These are phyloP conservation scores for Eupithecia inturbata DNA, from an alignment of 2,888 invertebrate species.

Conservation along the genomic window DNA sequence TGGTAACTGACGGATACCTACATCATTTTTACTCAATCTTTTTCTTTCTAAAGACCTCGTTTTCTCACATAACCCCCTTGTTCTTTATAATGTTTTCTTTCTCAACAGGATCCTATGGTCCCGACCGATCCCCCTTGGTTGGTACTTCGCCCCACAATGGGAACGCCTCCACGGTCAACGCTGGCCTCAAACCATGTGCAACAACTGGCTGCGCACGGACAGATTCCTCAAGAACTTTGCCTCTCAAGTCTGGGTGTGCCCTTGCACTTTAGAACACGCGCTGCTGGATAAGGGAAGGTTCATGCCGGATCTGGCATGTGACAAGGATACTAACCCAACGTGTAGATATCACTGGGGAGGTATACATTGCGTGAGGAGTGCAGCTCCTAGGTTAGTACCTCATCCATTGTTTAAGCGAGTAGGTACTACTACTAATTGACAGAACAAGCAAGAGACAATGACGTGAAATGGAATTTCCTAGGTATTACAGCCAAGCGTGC, in stretches of 20 bases:
- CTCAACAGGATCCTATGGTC: slow-evolving; percentile 90
- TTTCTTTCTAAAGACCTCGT: not conserved
- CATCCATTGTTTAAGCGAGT: not conserved
- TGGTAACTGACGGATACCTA: not conserved
- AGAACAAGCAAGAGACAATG: not conserved
- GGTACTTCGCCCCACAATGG: slow-evolving; percentile 97
- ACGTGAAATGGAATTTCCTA: not conserved
- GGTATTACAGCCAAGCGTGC: not conserved
- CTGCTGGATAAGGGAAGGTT: slow-evolving; percentile 95
- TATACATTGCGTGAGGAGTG: slow-evolving; percentile 95
- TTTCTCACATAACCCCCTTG: not conserved
- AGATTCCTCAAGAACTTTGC: slow-evolving; percentile 93
- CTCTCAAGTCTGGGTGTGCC: slow-evolving; percentile 92
- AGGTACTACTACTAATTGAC: not conserved
- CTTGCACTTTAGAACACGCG: slow-evolving; percentile 96
- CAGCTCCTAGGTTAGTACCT: slow-evolving; percentile 90
- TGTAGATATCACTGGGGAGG: slow-evolving; percentile 96
- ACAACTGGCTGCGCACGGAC: slow-evolving; percentile 95
- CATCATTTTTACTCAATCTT: not conserved
- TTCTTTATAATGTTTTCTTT: not conserved
- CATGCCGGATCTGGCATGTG: slow-evolving; percentile 95
- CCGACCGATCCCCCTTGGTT: slow-evolving; percentile 94
- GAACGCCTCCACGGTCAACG: slow-evolving; percentile 89
- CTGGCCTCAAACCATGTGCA: slow-evolving; percentile 94
- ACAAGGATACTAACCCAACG: slow-evolving; percentile 94